These are phyloP conservation scores for Chaunax sp. DNA, from an alignment of 2,797 vertebrate species.

Conservation along the genomic window DNA sequence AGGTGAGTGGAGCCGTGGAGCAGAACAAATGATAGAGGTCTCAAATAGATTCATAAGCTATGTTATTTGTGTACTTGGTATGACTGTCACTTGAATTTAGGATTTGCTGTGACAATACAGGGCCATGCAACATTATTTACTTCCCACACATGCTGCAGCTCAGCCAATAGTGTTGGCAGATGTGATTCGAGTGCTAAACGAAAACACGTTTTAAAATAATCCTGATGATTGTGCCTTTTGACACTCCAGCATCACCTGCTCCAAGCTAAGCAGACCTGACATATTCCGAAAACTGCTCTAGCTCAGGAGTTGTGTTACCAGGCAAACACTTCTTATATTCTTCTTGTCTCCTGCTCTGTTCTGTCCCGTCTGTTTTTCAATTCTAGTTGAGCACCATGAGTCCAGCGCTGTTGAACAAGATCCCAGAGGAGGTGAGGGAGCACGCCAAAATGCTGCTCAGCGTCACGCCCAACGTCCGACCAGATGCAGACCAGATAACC, in stretches of 20 bases:
- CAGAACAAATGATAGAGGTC: background rate
- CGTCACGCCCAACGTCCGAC: constrained; percentile 92
- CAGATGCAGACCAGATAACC: constrained; percentile 98
- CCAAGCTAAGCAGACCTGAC: too few species aligned
- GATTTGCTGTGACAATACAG: background rate
- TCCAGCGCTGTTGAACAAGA: constrained; percentile 86
- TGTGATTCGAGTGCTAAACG: background rate
- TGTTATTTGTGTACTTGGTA: too few species aligned
- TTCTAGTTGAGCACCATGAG: constrained; percentile 92
- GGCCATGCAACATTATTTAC: background rate
- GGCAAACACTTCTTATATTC: background rate
- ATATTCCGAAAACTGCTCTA: background rate
- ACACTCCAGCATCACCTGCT: too few species aligned
- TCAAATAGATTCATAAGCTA: background rate
- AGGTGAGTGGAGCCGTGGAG: constrained; percentile 81
- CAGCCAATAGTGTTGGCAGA: background rate
- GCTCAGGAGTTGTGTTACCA: background rate
- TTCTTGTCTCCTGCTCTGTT: background rate
- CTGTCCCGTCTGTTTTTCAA: background rate
- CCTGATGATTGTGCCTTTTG: background rate
- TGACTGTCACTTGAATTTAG: too few species aligned
- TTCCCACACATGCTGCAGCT: background rate
- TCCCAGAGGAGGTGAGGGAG: constrained; percentile 94
- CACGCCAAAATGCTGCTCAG: constrained; percentile 96
- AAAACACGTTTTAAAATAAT: constrained; percentile 7